phyloP scores from a whole-genome alignment of 2,797 vertebrate genomes.

The Eremophila alpestris region DNA sequence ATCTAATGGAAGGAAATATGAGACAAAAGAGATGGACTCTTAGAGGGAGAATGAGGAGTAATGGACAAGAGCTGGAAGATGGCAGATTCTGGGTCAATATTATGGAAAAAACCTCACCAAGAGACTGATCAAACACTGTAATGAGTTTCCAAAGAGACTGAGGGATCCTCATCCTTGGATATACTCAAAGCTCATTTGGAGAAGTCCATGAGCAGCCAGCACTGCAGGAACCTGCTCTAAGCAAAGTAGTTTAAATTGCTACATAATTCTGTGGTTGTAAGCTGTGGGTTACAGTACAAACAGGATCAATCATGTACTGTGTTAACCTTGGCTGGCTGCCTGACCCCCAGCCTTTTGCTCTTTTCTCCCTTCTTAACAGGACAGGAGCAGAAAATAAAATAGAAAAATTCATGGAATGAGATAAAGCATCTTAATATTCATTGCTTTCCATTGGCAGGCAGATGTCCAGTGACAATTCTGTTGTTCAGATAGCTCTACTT shows the following conservation, averaged over 20 bases:
- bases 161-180: fast-evolving
- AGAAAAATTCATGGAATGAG: background rate
- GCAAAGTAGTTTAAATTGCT: background rate
- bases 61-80: background rate
- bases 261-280: background rate
- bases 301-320: fast-evolving
- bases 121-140: background rate
- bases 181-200: background rate
- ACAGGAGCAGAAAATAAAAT: background rate
- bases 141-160: background rate
- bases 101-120: background rate
- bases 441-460: background rate
- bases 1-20: background rate
- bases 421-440: background rate
- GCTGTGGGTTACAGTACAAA: background rate
- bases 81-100: background rate
- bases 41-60: background rate
- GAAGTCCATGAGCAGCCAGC: background rate
- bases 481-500: background rate
- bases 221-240: background rate
- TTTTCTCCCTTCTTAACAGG: background rate
- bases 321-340: background rate
- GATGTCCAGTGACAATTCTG: background rate
- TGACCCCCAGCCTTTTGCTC: background rate
- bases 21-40: background rate